Conservation (phyloP, 2,888 invertebrate species). For the Tanypteryx hageni region DNA sequence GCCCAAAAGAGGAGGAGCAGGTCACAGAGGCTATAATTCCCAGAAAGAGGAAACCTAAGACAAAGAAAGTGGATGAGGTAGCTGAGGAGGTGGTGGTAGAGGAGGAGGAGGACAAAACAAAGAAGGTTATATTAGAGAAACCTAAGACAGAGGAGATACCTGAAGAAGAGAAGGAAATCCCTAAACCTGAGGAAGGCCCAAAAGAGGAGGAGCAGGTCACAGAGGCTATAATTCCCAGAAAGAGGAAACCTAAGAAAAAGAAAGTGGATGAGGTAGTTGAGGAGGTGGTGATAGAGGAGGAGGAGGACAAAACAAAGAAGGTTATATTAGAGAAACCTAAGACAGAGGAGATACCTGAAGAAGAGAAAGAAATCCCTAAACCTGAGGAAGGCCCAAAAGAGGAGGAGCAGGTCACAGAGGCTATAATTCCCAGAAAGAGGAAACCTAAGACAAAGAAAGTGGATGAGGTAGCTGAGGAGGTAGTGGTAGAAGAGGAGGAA, state of each 20-base stretch:
- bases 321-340: not conserved
- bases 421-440: conserved; percentile 40
- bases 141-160: not conserved
- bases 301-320: conserved; percentile 8
- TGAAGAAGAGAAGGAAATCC: conserved; percentile 22
- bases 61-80: conserved; percentile 69
- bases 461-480: not conserved
- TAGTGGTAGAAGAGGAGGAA: not conserved
- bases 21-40: conserved; percentile 72
- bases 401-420: conserved; percentile 67
- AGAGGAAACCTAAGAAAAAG: conserved; percentile 43
- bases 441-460: conserved; percentile 63
- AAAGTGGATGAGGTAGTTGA: conserved; percentile 15
- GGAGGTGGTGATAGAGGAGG: conserved; percentile 23
- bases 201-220: not conserved
- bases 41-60: conserved; percentile 62
- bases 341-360: conserved; percentile 37
- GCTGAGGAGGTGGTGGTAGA: not conserved
- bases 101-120: not conserved
- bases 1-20: conserved; percentile 70
- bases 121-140: conserved; percentile 68
- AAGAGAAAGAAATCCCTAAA: conserved; percentile 59
- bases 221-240: conserved; percentile 26
- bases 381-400: conserved; percentile 67
- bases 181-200: conserved; percentile 66